phyloP scores from a whole-genome alignment of 2,888 invertebrate genomes.

The Epistrophella euchroma region DNA sequence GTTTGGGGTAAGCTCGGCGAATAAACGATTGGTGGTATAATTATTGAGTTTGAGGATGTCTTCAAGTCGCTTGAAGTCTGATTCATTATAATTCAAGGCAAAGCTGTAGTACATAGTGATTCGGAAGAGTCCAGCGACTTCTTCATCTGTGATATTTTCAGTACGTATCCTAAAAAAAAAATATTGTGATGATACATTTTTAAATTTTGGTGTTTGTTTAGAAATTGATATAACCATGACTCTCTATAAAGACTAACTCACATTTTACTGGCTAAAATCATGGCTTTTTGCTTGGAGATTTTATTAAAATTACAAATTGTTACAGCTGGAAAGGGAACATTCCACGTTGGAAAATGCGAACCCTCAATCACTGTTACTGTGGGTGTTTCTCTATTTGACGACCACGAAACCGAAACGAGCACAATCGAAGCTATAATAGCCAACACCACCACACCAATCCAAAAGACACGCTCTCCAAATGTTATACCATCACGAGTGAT shows the following conservation, averaged over 20 bases:
- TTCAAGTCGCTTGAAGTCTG: slow-evolving; percentile 77
- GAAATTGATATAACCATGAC: neutral
- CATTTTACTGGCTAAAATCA: slow-evolving; percentile 82
- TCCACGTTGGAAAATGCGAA: slow-evolving; percentile 86
- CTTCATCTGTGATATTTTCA: slow-evolving; percentile 79
- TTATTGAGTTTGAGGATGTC: slow-evolving; percentile 80
- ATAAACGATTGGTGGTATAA: slow-evolving; percentile 78
- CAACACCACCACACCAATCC: slow-evolving; percentile 86
- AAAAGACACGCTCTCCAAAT: slow-evolving; percentile 85
- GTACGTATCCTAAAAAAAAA: slow-evolving; percentile 77
- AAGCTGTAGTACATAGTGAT: slow-evolving; percentile 79
- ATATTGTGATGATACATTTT: no score
- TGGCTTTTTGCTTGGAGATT: slow-evolving; percentile 84
- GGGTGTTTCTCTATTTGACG: slow-evolving; percentile 86
- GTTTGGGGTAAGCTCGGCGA: slow-evolving; percentile 84
- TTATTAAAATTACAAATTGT: slow-evolving; percentile 86
- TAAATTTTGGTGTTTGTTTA: no score
- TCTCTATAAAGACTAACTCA: slow-evolving; percentile 79
- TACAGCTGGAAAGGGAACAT: slow-evolving; percentile 86
- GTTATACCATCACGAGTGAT: slow-evolving; percentile 86
- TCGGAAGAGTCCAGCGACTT: slow-evolving; percentile 79
- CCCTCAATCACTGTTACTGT: slow-evolving; percentile 86
- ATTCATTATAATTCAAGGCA: slow-evolving; percentile 77
- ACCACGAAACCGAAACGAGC: slow-evolving; percentile 86
- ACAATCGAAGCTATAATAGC: slow-evolving; percentile 85